Base-by-base conservation (phyloP, 2,113 vertebrate species). In the Lagopus muta region DNA sequence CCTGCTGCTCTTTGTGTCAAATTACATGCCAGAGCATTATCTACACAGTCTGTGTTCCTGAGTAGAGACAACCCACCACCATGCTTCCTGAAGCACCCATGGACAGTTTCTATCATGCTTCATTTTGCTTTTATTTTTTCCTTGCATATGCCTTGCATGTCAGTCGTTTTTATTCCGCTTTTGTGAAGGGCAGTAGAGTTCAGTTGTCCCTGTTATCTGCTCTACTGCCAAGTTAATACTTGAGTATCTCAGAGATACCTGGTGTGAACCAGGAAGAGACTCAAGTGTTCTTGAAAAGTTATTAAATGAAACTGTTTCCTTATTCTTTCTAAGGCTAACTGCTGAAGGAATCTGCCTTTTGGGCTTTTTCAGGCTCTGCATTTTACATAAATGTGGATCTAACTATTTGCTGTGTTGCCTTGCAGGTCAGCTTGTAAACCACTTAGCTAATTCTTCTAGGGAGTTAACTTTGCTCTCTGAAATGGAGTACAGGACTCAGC, bases 401-500 rank as follows among this genome's bases (percentile, higher is more conserved):
- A 66, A 93, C 72, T 57, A 10, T 83, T 81, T 81, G 64, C 43
- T 62, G 0, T 83, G 14, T 85, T 91, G 36, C 50, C 62, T 92
- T 91, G 60, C 88, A 98, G 97, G 54, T 95, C 65, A 85, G 36
- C 84, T 79, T 85, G 52, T 52, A 34, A 3, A 70, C 87, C 62
- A 38, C 67, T 82, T 83, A 76, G 40, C 32, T 74, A 43, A 38
- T 88, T 93, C 62, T 75, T 18, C 61, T 7, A 17, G 69, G 69
- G 88, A 91, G 60, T 88, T 85, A 84, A 65, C 64, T 65, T 80
- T 92, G 80, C 55, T n/a, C 57, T 83, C 89, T 55, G 73, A 91
- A 55, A 98, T 98, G 98, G 97, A 97, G 64, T 57, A 52, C 38
- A 97, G 96, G 96, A 97, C 97, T 96, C 94, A 86, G 81, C 90